A percentile compares a stretch with the other conserved stretches of the same genome.
Conservation (phyloP, 2,113 vertebrate species). For the Cottus gobio region DNA sequence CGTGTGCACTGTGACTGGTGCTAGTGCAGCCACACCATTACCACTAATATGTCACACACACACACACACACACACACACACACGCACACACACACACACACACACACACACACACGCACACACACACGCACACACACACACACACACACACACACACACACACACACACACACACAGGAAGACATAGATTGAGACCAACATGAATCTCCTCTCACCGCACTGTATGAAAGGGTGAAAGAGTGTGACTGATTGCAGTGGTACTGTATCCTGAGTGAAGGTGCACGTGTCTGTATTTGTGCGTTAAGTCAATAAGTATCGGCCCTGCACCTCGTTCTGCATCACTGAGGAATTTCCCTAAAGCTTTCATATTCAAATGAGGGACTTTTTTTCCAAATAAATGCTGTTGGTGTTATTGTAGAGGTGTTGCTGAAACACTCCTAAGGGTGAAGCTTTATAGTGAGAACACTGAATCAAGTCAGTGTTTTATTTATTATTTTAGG, state of each 20-base stretch:
- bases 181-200: slow-evolving; percentile 23
- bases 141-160: slow-evolving; percentile 16
- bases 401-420: not conserved
- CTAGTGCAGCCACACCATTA: slow-evolving; percentile 25
- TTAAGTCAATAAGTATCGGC: slow-evolving; percentile 6
- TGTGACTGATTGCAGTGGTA: not conserved
- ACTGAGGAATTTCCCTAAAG: slow-evolving; percentile 13
- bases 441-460: not conserved
- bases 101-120: not conserved
- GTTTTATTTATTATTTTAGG: not conserved
- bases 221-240: slow-evolving; percentile 10
- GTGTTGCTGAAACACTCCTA: not conserved
- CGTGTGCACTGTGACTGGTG: slow-evolving; percentile 9
- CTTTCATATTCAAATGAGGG: not conserved
- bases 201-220: slow-evolving; percentile 30
- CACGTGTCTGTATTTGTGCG: slow-evolving; percentile 9
- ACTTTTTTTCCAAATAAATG: slow-evolving; percentile 16
- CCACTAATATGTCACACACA: slow-evolving; percentile 14
- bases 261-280: not conserved
- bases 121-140: not conserved
- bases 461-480: slow-evolving; percentile 12
- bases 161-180: slow-evolving; percentile 19
- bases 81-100: not conserved
- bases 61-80: slow-evolving; percentile 1
- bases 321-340: slow-evolving; percentile 13